Conservation (phyloP, 2,888 invertebrate genomes). For the Phrixothrix hirtus region DNA sequence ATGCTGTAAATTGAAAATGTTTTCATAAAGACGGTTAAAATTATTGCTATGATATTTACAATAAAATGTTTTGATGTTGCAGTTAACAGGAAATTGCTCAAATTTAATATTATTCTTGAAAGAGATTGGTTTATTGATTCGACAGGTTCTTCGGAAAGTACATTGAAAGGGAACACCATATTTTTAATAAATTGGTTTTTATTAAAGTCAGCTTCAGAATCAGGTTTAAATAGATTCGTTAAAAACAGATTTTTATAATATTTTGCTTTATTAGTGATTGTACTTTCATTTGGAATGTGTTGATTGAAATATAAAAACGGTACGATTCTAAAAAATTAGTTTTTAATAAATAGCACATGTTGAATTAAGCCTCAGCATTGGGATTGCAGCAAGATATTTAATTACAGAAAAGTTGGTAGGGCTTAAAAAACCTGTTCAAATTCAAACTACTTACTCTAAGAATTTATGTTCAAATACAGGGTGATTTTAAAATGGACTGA, state of each 20-base stretch:
- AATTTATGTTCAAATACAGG: no score
- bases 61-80: constrained; percentile 69
- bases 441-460: no score
- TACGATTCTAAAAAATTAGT: constrained; percentile 54
- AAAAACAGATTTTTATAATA: constrained; percentile 51
- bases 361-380: constrained; percentile 1
- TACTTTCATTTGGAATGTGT: constrained; percentile 59
- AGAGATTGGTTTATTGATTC: constrained; percentile 58
- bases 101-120: constrained; percentile 60
- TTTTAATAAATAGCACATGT: constrained; percentile 9
- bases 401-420: no score
- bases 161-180: constrained; percentile 59
- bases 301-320: constrained; percentile 55
- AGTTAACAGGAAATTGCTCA: constrained; percentile 61
- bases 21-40: background rate
- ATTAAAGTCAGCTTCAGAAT: constrained; percentile 43
- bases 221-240: constrained; percentile 36
- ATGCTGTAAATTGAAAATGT: constrained; percentile 52
- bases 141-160: constrained; percentile 44
- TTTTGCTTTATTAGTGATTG: constrained; percentile 60
- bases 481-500: no score
- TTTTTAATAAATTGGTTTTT: constrained; percentile 58
- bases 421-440: no score
- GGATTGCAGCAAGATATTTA: no score
- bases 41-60: constrained; percentile 57